Conservation (phyloP, 2,888 invertebrate genomes). For the Tetropium fuscum region DNA sequence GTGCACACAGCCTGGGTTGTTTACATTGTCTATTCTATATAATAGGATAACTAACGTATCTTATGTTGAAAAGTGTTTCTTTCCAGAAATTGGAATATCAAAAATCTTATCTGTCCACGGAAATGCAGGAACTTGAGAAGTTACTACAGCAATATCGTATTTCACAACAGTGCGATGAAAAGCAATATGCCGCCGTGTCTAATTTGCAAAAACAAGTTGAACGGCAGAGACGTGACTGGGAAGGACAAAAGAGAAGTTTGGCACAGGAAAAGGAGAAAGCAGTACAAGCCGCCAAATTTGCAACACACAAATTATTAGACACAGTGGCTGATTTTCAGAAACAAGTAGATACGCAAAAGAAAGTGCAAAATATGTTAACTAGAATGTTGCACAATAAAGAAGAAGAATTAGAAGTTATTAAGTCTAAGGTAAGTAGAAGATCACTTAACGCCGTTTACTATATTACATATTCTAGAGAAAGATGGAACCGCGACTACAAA, state of each 20-base stretch:
- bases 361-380: constrained; percentile 55
- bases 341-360: constrained; percentile 56
- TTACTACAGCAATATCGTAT: constrained; percentile 39
- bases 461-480: too few species aligned
- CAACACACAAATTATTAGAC: constrained; percentile 58
- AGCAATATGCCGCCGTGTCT: constrained; percentile 35
- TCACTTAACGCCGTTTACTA: too few species aligned
- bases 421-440: constrained; percentile 40
- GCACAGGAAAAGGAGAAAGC: constrained; percentile 57
- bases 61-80: background rate
- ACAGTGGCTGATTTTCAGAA: constrained; percentile 59
- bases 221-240: constrained; percentile 46
- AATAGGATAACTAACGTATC: too few species aligned
- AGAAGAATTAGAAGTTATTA: constrained; percentile 45
- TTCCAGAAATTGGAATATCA: constrained; percentile 42
- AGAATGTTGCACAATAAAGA: constrained; percentile 58
- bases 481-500: too few species aligned
- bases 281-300: constrained; percentile 57
- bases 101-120: constrained; percentile 39
- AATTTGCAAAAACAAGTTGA: constrained; percentile 44
- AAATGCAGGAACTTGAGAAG: constrained; percentile 46
- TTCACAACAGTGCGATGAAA: constrained; percentile 35
- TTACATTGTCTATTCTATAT: too few species aligned
- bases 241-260: constrained; percentile 43
- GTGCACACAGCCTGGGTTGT: too few species aligned